phyloP scores from a whole-genome alignment of 2,797 vertebrate species.

The Anniella stebbinsi region DNA sequence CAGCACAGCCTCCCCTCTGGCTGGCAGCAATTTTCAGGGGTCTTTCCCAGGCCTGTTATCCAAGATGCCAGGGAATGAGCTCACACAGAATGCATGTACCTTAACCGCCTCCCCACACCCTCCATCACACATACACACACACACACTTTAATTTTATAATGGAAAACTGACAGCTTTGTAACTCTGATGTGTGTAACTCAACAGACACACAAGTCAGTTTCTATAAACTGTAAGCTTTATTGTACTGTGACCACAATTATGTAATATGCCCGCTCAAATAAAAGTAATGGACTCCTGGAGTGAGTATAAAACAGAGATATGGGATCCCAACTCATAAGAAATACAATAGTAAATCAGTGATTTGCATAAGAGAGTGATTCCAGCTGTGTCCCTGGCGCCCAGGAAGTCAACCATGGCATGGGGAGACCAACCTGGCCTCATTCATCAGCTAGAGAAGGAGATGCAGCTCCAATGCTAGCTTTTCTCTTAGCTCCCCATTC shows the following conservation, averaged over 20 bases:
- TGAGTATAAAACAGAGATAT: not conserved
- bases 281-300: not conserved
- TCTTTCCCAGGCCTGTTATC: not conserved
- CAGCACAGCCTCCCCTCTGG: not conserved
- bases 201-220: not conserved
- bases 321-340: not conserved
- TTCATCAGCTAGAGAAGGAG: too few species aligned
- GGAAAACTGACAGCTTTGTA: not conserved
- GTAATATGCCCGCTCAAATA: not conserved
- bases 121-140: too few species aligned
- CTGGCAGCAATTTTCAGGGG: not conserved
- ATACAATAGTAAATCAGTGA: not conserved
- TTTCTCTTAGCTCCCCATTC: too few species aligned
- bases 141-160: not conserved
- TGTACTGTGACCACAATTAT: not conserved
- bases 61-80: not conserved
- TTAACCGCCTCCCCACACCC: too few species aligned
- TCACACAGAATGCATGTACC: not conserved
- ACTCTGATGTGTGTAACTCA: not conserved
- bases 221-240: not conserved
- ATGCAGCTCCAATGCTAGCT: too few species aligned
- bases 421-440: too few species aligned
- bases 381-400: too few species aligned
- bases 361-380: not conserved
- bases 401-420: too few species aligned